A percentile compares a stretch with the other conserved stretches of the same genome.
Conservation (phyloP, 2,888 invertebrate species). For the Penaeus monodon region DNA sequence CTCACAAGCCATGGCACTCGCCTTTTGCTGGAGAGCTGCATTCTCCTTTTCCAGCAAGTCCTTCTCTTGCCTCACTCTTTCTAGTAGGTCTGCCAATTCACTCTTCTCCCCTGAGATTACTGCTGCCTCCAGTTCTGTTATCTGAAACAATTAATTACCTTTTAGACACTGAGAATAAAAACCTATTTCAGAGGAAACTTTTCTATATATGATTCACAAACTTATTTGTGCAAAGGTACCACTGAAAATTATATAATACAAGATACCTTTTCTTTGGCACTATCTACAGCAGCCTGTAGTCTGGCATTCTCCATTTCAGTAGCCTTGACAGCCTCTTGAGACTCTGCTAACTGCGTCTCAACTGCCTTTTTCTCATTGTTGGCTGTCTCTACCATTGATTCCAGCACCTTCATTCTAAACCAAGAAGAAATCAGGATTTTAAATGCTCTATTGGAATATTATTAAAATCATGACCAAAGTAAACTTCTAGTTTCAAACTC, state of each 20-base stretch:
- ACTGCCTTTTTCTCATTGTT: slow-evolving; percentile 81
- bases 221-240: no score
- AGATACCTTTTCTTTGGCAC: slow-evolving; percentile 83
- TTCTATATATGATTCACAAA: no score
- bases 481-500: no score
- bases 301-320: slow-evolving; percentile 85
- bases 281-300: slow-evolving; percentile 83
- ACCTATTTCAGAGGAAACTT: no score
- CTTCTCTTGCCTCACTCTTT: slow-evolving; percentile 76
- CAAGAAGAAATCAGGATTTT: no score
- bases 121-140: slow-evolving; percentile 76
- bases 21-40: slow-evolving; percentile 79
- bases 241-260: neutral
- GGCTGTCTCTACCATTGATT: slow-evolving; percentile 81
- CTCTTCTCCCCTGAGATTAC: slow-evolving; percentile 64
- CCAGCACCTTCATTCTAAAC: slow-evolving; percentile 78
- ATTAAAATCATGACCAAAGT: no score
- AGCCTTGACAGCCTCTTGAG: slow-evolving; percentile 81
- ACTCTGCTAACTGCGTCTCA: slow-evolving; percentile 80
- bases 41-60: slow-evolving; percentile 80
- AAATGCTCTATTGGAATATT: no score
- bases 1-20: slow-evolving; percentile 65
- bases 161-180: no score
- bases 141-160: slow-evolving; percentile 68
- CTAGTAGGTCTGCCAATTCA: slow-evolving; percentile 65